Base-by-base conservation (phyloP, 2,888 invertebrate species). In the Tipula confusa region DNA sequence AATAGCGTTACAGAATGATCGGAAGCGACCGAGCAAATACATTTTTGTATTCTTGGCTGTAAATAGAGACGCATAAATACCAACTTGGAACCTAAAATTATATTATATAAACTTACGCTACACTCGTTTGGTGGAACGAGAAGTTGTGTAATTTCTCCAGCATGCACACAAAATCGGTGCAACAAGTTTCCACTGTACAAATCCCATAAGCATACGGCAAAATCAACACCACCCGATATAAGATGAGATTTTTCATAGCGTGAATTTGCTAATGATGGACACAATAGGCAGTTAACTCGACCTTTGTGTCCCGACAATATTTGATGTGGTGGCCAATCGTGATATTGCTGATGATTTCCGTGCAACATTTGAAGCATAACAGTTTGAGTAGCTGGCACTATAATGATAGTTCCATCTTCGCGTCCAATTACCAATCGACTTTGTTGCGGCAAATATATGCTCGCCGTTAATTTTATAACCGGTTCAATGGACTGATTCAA, bases 171-270 rank as follows among this genome's bases (percentile, higher is more conserved):
- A 91, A 99, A 99, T 3, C 98, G 93, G 88, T 99, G 97, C 83
- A 99, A 90, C 48, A 98, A 90, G 1, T 93, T 93, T 1, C 98
- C 98, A 36, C 95, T 95, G 87, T 96, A 96, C 86, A 99, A 91
- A 88, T 99, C 98, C 98, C 98, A 99, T 0, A 99, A 91, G 86
- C 97, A 97, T 0, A 90, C 98, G 0, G 98, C 97, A 90, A 99
- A 99, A 90, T 99, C 99, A 11, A 98, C 96, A 0, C 98, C 98
- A 0, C 99, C 99, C 0, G 98, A 98, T 0, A 99, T 93, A n/a
- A 98, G 90, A 88, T 96, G 95, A 0, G 95, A 92, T 85, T 95
- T 94, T 88, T 97, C 97, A 88, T 97, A 98, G 85, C 98, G 94
- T 2, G 93, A 92, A 87, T 96, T 95, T 6, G 97, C 95, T 86